phyloP scores from a whole-genome alignment of 2,888 invertebrate genomes.

The Rhabditoides inermis region DNA sequence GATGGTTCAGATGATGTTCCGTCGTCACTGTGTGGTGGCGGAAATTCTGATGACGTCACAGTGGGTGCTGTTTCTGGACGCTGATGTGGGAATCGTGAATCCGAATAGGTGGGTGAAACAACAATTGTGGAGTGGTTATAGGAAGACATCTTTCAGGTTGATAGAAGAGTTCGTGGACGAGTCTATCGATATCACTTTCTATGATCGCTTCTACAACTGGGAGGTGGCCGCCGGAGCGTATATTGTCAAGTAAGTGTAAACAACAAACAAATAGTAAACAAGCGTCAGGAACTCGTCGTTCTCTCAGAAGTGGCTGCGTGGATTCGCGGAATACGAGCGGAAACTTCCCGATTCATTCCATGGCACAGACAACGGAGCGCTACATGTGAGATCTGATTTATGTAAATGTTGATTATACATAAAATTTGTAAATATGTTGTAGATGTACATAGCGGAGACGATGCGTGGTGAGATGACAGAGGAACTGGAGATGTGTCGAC shows the following conservation, averaged over 20 bases:
- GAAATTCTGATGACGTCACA: conserved; percentile 15
- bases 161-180: conserved; percentile 22
- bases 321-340: conserved; percentile 17
- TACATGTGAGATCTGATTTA: conserved; percentile 36
- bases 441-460: background rate
- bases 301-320: background rate
- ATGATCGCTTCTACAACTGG: conserved; percentile 27
- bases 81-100: conserved; percentile 25
- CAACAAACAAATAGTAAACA: conserved; percentile 14
- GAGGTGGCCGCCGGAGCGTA: conserved; percentile 26
- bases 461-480: background rate
- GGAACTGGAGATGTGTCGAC: conserved; percentile 7
- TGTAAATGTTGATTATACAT: conserved; percentile 3
- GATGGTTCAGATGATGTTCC: conserved; percentile 47
- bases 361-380: conserved; percentile 39
- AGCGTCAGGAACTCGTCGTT: conserved; percentile 14
- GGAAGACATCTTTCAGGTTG: conserved; percentile 5
- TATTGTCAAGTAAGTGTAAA: conserved; percentile 19
- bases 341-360: conserved; percentile 13
- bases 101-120: conserved; percentile 10
- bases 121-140: background rate
- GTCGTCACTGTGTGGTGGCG: conserved; percentile 38
- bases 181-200: conserved; percentile 18
- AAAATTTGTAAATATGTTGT: conserved; percentile 1
- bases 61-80: conserved; percentile 28